Evolutionary conservation across 2,888 invertebrate genomes (phyloP).

Genomic region (Clistopyga incitator): DNA sequence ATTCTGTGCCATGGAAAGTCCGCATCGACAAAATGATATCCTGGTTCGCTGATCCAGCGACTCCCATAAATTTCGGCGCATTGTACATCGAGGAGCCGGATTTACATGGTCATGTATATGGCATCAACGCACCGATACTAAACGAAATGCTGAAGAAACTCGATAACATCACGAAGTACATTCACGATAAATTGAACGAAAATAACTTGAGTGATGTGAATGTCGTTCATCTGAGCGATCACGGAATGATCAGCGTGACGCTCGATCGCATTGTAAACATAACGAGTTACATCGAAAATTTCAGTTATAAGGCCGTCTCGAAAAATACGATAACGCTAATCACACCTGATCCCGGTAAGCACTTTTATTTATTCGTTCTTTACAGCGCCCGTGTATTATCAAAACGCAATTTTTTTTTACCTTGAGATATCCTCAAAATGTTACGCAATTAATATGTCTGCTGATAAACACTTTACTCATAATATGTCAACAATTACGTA

Average conservation of each 20-base stretch:
- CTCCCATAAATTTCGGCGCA: conserved; percentile 89
- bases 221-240: conserved; percentile 90
- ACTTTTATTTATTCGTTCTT: conserved; percentile 38
- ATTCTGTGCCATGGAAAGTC: conserved; percentile 84
- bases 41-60: conserved; percentile 86
- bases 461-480: background rate
- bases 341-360: conserved; percentile 86
- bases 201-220: conserved; percentile 86
- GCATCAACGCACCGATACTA: conserved; percentile 85
- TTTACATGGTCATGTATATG: conserved; percentile 87
- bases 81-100: conserved; percentile 91
- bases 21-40: conserved; percentile 86
- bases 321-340: conserved; percentile 87
- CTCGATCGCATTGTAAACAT: conserved; percentile 86
- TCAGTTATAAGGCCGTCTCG: conserved; percentile 85
- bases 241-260: conserved; percentile 88
- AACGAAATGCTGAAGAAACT: conserved; percentile 84
- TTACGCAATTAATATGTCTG: background rate
- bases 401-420: background rate
- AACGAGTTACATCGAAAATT: conserved; percentile 84
- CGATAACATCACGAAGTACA: conserved; percentile 86
- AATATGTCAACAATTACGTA: too few relatives aligned
- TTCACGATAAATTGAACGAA: conserved; percentile 85
- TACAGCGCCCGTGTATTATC: conserved; percentile 23
- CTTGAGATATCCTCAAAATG: background rate